phyloP scores from a whole-genome alignment of 2,888 invertebrate species.

The Napeogenes sylphis region DNA sequence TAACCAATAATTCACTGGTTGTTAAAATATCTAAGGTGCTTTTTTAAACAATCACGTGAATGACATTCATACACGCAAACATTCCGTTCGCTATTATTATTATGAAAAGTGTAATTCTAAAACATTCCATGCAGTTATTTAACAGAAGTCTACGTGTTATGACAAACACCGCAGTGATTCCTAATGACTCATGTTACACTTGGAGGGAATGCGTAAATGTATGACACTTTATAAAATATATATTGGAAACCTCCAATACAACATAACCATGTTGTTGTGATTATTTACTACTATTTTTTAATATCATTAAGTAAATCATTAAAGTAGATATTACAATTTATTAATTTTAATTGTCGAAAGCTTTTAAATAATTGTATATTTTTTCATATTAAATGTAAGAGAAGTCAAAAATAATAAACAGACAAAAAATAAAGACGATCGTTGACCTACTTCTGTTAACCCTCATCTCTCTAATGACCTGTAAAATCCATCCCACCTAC shows the following conservation, averaged over 20 bases:
- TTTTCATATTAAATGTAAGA: background rate
- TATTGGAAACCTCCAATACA: background rate
- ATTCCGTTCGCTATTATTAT: conserved; percentile 28
- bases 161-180: conserved; percentile 27
- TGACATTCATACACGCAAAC: conserved; percentile 14
- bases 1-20: too few species aligned
- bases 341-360: background rate
- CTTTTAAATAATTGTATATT: background rate
- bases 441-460: conserved; percentile 52
- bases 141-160: conserved; percentile 47
- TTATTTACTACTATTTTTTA: background rate
- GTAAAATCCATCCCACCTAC: conserved; percentile 52
- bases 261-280: background rate
- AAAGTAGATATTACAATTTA: too few species aligned
- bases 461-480: conserved; percentile 67
- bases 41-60: conserved; percentile 8
- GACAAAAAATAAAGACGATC: conserved; percentile 33
- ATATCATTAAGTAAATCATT: too few species aligned
- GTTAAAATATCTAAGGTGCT: background rate
- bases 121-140: conserved; percentile 36
- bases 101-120: conserved; percentile 24
- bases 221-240: conserved; percentile 15
- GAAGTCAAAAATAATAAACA: background rate
- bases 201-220: conserved; percentile 16
- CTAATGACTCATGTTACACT: conserved; percentile 26